A percentile compares a stretch with the other conserved stretches of the same genome.
Evolutionary conservation across 2,113 vertebrate genomes (phyloP).

Genomic region (Vombatus ursinus): DNA sequence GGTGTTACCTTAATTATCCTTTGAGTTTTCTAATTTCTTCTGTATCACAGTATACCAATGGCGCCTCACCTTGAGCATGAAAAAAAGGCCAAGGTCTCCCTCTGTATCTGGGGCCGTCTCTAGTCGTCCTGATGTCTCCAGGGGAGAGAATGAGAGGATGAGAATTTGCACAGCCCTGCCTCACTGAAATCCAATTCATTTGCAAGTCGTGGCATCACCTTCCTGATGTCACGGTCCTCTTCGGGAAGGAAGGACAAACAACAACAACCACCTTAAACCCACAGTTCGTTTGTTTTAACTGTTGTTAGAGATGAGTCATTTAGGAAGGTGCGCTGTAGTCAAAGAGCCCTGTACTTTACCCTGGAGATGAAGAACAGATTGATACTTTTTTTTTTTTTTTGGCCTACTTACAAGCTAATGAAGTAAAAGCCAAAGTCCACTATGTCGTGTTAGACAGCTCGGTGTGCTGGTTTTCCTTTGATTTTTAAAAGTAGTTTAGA

Average conservation of each 20-base stretch:
- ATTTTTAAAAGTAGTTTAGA: conserved; percentile 9
- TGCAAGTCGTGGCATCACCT: not conserved
- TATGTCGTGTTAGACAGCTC: not conserved
- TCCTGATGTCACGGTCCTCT: no score
- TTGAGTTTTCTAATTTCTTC: not conserved
- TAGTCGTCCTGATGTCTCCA: no score
- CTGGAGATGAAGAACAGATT: not conserved
- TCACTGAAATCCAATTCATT: no score
- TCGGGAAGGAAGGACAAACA: no score
- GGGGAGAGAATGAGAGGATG: no score
- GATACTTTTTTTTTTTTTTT: conserved; percentile 30
- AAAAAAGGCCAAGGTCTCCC: no score
- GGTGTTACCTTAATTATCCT: not conserved
- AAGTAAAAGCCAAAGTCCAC: conserved; percentile 59
- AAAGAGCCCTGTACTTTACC: conserved; percentile 53
- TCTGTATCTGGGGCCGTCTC: no score
- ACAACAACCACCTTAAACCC: not conserved
- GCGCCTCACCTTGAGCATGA: no score
- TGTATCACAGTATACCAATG: not conserved
- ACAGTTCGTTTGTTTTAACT: conserved; percentile 15
- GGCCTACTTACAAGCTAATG: conserved; percentile 7
- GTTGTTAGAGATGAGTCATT: not conserved
- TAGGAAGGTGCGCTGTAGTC: not conserved
- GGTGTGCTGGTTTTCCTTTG: conserved; percentile 46
- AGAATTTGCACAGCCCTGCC: no score